Percentiles rank a stretch among this genome's conserved stretches.
Conservation (phyloP, 1,140 invertebrate genomes). For the Macrobrachium nipponense region DNA sequence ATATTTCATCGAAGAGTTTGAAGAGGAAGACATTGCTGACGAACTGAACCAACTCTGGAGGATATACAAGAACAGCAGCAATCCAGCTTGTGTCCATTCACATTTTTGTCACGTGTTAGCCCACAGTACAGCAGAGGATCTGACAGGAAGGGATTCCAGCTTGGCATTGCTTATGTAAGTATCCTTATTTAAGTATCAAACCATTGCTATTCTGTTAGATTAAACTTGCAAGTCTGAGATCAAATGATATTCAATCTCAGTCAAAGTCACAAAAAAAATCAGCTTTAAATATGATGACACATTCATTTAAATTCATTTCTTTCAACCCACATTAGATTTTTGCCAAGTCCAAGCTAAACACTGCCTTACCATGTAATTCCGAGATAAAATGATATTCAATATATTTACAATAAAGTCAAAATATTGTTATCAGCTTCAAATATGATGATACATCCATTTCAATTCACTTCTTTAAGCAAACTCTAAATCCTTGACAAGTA, state of each 20-base stretch:
- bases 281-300: too few relatives aligned
- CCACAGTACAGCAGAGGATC: slow-evolving; percentile 3
- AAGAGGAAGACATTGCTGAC: slow-evolving; percentile 48
- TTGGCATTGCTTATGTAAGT: slow-evolving; percentile 37
- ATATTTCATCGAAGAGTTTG: background rate
- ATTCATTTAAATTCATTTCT: too few relatives aligned
- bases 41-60: slow-evolving; percentile 48
- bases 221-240: background rate
- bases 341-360: too few relatives aligned
- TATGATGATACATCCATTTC: too few relatives aligned
- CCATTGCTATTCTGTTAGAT: background rate
- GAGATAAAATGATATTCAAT: too few relatives aligned
- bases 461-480: too few relatives aligned
- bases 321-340: too few relatives aligned
- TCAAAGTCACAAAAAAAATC: background rate
- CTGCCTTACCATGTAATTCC: too few relatives aligned
- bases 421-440: background rate
- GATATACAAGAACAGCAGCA: slow-evolving; percentile 26
- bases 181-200: slow-evolving; percentile 24
- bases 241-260: background rate
- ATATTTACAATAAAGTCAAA: too few relatives aligned
- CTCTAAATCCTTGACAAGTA: too few relatives aligned
- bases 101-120: slow-evolving; percentile 33
- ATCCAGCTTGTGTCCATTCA: slow-evolving; percentile 31
- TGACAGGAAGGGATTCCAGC: slow-evolving; percentile 27